These are phyloP conservation scores for Leucophenga varia DNA, from an alignment of 1,140 invertebrate species.

Conservation along the genomic window DNA sequence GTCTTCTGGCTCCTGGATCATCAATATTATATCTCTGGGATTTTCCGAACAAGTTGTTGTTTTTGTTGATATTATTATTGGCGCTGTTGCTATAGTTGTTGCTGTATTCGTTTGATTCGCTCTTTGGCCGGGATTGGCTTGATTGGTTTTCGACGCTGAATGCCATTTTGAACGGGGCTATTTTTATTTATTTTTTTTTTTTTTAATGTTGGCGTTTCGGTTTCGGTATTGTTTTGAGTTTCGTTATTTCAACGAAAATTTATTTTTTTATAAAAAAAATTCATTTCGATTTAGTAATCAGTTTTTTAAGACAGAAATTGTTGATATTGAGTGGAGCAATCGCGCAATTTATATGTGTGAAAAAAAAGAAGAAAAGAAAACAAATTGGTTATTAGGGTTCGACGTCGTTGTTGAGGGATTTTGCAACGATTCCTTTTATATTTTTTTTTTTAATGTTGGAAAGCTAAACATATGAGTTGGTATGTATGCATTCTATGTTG, in stretches of 20 bases:
- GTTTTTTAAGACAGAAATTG: neutral
- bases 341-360: conserved; percentile 12
- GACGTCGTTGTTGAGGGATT: no score
- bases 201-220: conserved; percentile 8
- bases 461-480: no score
- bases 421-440: no score
- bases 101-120: conserved; percentile 30
- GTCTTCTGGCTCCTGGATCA: conserved; percentile 51
- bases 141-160: conserved; percentile 43
- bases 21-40: conserved; percentile 52
- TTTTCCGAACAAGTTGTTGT: conserved; percentile 41
- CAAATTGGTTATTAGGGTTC: neutral
- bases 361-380: conserved; percentile 17
- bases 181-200: conserved; percentile 19
- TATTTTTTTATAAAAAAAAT: no score
- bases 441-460: no score
- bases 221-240: conserved; percentile 3
- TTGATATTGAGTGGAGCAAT: conserved; percentile 20
- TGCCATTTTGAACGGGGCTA: conserved; percentile 56
- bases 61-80: conserved; percentile 14
- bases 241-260: no score
- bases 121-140: conserved; percentile 47
- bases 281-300: no score
- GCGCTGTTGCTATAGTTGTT: conserved; percentile 20
- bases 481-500: no score